Conservation (phyloP, 2,113 vertebrate species). For the Ibidorhyncha struthersii region DNA sequence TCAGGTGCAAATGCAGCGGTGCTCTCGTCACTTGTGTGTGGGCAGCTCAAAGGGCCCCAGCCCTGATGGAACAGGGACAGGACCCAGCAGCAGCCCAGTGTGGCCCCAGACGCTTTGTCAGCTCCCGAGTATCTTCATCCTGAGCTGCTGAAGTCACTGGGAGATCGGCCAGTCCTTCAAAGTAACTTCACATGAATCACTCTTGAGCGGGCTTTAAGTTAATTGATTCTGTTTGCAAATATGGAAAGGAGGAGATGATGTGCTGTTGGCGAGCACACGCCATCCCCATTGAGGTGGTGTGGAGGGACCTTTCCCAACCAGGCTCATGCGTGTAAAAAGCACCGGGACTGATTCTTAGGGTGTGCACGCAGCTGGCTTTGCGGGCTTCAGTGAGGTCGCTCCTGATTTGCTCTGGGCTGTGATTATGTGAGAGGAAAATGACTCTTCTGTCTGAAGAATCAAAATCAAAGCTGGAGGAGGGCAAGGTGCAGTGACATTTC, state of each 20-base stretch:
- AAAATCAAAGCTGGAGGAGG: not conserved
- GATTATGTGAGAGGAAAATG: not conserved
- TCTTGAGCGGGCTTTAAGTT: not conserved
- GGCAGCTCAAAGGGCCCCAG: not conserved
- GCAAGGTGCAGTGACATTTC: not conserved
- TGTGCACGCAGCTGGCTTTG: not conserved
- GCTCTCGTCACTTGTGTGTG: not conserved
- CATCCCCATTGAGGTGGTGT: not conserved
- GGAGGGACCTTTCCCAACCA: not conserved
- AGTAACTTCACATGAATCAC: not conserved
- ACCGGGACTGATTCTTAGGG: not conserved
- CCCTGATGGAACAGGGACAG: not conserved
- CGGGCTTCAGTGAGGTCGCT: not conserved
- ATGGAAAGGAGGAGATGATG: not conserved
- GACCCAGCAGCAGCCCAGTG: not conserved
- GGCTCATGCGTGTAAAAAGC: fast-evolving
- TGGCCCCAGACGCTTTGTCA: not conserved
- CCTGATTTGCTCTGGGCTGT: not conserved
- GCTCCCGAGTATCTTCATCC: not conserved
- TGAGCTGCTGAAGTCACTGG: not conserved
- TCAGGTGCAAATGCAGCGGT: not conserved
- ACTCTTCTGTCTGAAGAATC: not conserved
- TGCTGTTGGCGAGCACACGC: fast-evolving
- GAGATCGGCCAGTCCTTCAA: not conserved
- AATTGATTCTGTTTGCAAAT: not conserved